Evolutionary conservation across 1,140 invertebrate species (phyloP).

Genomic region (Bombyx mori): DNA sequence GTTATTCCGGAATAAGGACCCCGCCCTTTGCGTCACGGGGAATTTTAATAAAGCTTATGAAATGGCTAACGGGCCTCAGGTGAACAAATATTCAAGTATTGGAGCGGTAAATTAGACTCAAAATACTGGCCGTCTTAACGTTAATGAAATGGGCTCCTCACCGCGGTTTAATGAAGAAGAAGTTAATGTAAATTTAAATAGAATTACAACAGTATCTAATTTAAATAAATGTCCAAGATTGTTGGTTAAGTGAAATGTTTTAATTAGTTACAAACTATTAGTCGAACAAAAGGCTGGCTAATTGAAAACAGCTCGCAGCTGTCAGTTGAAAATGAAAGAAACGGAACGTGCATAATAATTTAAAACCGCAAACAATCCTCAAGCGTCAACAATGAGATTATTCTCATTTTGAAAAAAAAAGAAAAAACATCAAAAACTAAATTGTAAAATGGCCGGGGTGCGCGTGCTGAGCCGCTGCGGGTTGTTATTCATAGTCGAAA

Average conservation of each 20-base stretch:
- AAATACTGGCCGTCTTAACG: conserved; percentile 7
- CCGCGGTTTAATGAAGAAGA: not conserved
- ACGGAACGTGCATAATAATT: conserved; percentile 3
- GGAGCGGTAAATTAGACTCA: conserved; percentile 7
- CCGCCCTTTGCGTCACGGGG: conserved; percentile 19
- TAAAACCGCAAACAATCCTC: conserved; percentile 5
- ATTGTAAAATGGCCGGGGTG: conserved; percentile 22
- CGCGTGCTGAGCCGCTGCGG: conserved; percentile 14
- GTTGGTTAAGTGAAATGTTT: no score
- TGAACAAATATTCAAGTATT: conserved; percentile 13
- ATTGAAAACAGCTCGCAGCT: no score
- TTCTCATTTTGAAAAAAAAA: conserved; percentile 23
- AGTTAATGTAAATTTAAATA: no score
- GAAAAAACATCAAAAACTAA: conserved; percentile 23
- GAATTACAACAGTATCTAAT: no score
- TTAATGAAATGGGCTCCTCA: conserved; percentile 5
- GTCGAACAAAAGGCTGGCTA: no score
- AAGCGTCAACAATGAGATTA: conserved; percentile 19
- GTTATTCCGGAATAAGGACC: conserved; percentile 25
- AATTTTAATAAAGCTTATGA: conserved; percentile 29
- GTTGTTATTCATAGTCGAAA: conserved; percentile 40
- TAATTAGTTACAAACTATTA: no score
- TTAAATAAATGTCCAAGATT: no score
- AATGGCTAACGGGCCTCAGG: conserved; percentile 13
- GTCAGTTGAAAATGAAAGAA: no score